phyloP scores from a whole-genome alignment of 2,113 vertebrate species.

The Pardalotus punctatus region DNA sequence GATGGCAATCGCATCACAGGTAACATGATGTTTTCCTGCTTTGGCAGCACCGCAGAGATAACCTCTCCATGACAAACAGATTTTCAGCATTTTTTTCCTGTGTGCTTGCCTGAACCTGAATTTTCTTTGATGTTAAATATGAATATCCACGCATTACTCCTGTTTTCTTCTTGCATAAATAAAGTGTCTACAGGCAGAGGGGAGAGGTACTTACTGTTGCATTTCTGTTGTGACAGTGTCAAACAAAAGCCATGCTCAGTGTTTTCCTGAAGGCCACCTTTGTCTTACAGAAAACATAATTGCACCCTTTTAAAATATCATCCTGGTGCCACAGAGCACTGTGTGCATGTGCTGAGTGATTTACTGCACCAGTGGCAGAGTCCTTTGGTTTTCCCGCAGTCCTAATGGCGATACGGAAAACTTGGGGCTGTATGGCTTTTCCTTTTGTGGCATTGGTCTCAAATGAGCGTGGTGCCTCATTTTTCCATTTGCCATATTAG shows the following conservation, averaged over 20 bases:
- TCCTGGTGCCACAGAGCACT: neutral
- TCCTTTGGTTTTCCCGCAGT: neutral
- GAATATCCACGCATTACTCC: neutral
- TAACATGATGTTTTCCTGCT: neutral
- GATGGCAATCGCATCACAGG: neutral
- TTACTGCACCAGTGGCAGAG: neutral
- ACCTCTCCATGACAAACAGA: neutral
- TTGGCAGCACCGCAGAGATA: neutral
- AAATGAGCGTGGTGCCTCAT: neutral
- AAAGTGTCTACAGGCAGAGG: neutral
- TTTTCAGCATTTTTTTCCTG: slow-evolving; percentile 6
- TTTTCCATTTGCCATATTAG: neutral
- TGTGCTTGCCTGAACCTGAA: neutral
- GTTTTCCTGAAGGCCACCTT: neutral
- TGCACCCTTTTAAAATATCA: slow-evolving; percentile 10
- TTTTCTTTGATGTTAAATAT: neutral
- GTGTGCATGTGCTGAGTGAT: neutral
- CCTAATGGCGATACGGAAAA: neutral
- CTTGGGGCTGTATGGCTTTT: neutral
- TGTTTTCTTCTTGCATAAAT: slow-evolving; percentile 9
- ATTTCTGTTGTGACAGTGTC: neutral
- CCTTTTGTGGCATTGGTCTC: neutral
- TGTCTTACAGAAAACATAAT: neutral
- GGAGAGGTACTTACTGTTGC: neutral
- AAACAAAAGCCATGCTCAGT: neutral